Base-by-base conservation (phyloP, 92 coral and sea anemone genomes). In the Hydrozoanthus gracilis region DNA sequence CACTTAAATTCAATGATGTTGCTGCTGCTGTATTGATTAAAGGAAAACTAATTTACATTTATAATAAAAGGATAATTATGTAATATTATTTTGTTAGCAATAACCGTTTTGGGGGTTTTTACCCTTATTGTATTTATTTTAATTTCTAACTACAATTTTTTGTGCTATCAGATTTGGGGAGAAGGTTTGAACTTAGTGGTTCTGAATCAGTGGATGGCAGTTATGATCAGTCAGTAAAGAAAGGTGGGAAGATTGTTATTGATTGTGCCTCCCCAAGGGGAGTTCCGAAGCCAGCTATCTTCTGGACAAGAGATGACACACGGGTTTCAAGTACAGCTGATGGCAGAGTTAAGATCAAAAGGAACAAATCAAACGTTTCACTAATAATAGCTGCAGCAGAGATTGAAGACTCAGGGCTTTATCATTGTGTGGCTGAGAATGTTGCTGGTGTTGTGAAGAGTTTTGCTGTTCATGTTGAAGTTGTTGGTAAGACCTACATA, bases 341-440 rank as follows among this genome's bases (percentile, higher is more conserved):
- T 49, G 85, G 60, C 44, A 80, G 85, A 65, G 15, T 80, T 80
- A 47, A 80, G 85, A 80, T 80, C 39, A 80, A 44, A 64, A 80
- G 85, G 15, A 80, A 65, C 9, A 13, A 47, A 48, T 60, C 45
- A 17, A 80, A 80, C 7, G 64, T 49, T 35, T 47, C 85, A 0
- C 44, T 80, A 7, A 65, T 27, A 65, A 18, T 80, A 48, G 49
- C 52, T 14, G 9, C 69, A 7, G n/a, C 74, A 0, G 58, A 80
- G 10, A 60, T 44, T 8, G 85, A 80, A 67, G 85, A 80, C 73
- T 44, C 75, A 0, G 85, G 85, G 48, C 12, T 65, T 50, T 80
- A 80, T 80, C 69, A 48, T 47, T 80, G 85, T 17, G 48, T 62
- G 44, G 85, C 85, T 17, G 7, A n/a, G 14, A 80, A 65, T 80